Conservation (phyloP, 1,140 invertebrate genomes). For the Frieseomelitta varia region DNA sequence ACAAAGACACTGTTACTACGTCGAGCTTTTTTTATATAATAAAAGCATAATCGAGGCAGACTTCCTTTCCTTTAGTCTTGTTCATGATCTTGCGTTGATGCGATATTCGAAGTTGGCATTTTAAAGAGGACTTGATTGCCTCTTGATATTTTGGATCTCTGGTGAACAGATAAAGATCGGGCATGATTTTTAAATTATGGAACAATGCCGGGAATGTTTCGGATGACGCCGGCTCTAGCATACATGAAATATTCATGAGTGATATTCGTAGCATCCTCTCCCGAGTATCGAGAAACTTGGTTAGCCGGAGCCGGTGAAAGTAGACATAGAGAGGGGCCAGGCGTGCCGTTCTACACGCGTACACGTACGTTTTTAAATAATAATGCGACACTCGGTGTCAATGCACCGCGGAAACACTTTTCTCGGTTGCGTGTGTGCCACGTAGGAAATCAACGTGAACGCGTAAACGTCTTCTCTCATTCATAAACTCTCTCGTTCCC, state of each 20-base stretch:
- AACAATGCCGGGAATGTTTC: neutral
- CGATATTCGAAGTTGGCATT: neutral
- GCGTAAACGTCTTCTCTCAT: neutral
- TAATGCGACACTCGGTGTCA: conserved; percentile 19
- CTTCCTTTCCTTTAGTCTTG: no score
- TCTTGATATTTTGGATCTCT: neutral
- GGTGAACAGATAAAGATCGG: neutral
- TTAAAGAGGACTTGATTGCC: neutral
- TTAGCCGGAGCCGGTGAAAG: conserved; percentile 53
- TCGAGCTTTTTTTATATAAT: no score
- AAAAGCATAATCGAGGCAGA: no score
- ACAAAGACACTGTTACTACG: neutral
- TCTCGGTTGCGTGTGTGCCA: neutral
- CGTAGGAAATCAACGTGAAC: neutral
- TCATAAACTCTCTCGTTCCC: neutral
- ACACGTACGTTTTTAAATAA: conserved; percentile 29
- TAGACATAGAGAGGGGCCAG: conserved; percentile 9
- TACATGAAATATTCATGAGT: conserved; percentile 44
- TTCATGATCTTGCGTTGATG: no score
- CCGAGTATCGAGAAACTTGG: conserved; percentile 50
- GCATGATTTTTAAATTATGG: neutral
- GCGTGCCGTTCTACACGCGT: conserved; percentile 16
- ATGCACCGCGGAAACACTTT: conserved; percentile 30
- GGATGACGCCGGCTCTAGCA: neutral
- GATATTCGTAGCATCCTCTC: conserved; percentile 43